phyloP scores from a whole-genome alignment of 2,113 vertebrate species.

The Heterotis niloticus region DNA sequence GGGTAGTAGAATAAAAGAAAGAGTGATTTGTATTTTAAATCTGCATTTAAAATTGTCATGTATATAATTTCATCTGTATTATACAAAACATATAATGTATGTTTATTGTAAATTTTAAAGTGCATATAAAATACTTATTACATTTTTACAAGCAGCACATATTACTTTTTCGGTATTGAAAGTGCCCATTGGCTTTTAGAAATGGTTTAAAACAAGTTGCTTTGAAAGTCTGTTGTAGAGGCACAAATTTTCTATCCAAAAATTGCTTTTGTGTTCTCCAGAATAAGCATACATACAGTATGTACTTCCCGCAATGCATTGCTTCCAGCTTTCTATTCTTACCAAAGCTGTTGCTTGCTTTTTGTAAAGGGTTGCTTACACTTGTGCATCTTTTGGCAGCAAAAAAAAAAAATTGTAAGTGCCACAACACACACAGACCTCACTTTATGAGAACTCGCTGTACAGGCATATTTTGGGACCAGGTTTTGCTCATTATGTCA shows the following conservation, averaged over 20 bases:
- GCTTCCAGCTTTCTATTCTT: neutral
- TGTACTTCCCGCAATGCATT: neutral
- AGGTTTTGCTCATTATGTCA: too few relatives aligned
- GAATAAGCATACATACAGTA: neutral
- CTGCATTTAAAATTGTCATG: too few relatives aligned
- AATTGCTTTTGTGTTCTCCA: neutral
- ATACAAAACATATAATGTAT: neutral
- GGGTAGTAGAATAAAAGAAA: neutral
- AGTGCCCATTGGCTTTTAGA: too few relatives aligned
- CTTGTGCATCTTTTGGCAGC: neutral
- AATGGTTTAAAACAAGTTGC: too few relatives aligned
- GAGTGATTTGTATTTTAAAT: neutral
- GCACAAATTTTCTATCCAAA: neutral
- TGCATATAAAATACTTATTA: too few relatives aligned
- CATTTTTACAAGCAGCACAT: neutral
- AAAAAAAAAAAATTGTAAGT: neutral
- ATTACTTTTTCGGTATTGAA: neutral
- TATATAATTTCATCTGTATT: neutral
- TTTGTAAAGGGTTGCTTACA: neutral
- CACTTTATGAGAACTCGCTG: too few relatives aligned
- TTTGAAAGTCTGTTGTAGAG: too few relatives aligned
- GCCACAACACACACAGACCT: neutral
- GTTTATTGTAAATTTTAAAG: too few relatives aligned
- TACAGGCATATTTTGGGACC: too few relatives aligned
- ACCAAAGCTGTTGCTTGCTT: neutral